Evolutionary conservation across 53 echinoderm and acorn worm species (phyloP).

Genomic region (Pentamera pediparva): DNA sequence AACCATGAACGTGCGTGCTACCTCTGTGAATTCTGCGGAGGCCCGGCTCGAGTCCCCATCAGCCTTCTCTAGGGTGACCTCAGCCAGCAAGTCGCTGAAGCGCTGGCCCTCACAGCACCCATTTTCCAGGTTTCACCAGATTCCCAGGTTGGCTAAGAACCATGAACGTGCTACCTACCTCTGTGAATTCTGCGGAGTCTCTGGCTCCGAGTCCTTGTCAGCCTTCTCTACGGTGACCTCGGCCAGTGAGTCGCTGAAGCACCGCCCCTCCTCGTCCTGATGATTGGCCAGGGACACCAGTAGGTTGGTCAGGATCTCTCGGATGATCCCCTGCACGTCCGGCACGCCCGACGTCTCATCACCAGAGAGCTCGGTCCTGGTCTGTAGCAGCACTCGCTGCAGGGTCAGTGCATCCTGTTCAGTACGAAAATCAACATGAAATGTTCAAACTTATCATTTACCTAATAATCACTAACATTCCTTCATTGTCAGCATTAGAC

Average conservation of each 20-base stretch:
- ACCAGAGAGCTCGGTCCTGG: constrained; percentile 84
- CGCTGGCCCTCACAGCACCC: constrained; percentile 94
- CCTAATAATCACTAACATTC: neutral
- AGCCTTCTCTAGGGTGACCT: constrained; percentile 75
- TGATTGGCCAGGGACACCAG: constrained; percentile 94
- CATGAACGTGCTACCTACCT: too few species aligned
- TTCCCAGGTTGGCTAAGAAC: too few species aligned
- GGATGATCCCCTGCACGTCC: constrained; percentile 76
- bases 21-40: constrained; percentile 23
- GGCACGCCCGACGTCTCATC: constrained; percentile 95
- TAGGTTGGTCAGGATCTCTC: constrained; percentile 92
- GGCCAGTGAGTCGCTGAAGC: constrained; percentile 88
- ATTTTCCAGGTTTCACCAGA: too few species aligned
- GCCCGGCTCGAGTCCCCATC: constrained; percentile 10
- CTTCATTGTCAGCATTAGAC: neutral
- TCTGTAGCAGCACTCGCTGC: constrained; percentile 83
- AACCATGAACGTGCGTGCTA: too few species aligned
- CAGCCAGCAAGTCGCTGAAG: constrained; percentile 88
- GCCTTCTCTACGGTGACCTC: constrained; percentile 82
- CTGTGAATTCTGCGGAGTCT: constrained; percentile 20
- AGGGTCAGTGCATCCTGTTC: constrained; percentile 83
- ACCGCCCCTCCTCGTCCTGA: constrained; percentile 95
- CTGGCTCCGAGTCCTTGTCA: constrained; percentile 24
- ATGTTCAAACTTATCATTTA: neutral
- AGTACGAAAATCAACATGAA: neutral